Evolutionary conservation across 2,113 vertebrate species (phyloP).

Genomic region (Electrona antarctica): DNA sequence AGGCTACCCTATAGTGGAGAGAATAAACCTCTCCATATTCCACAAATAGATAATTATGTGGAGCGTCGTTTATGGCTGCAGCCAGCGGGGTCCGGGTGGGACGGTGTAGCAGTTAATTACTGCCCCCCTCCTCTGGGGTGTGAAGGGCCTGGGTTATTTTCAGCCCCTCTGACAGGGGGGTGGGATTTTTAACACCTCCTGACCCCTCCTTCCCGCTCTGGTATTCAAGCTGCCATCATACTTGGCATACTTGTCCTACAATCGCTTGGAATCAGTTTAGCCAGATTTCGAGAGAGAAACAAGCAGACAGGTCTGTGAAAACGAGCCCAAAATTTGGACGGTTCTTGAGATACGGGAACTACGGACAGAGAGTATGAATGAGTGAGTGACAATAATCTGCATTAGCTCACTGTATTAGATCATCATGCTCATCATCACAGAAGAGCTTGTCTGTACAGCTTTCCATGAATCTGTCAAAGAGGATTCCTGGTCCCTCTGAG

Average conservation of each 20-base stretch:
- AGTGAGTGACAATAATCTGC: too few relatives aligned
- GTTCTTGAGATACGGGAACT: too few relatives aligned
- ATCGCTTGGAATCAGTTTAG: constrained; percentile 25
- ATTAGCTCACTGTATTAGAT: too few relatives aligned
- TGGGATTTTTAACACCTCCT: constrained; percentile 46
- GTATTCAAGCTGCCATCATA: constrained; percentile 46
- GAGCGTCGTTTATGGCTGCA: not conserved
- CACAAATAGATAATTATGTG: constrained; percentile 36
- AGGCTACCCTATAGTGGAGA: too few relatives aligned
- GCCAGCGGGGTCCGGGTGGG: constrained; percentile 19
- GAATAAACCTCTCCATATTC: constrained; percentile 14
- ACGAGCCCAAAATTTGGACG: too few relatives aligned
- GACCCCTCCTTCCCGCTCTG: constrained; percentile 29
- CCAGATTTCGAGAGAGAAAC: not conserved
- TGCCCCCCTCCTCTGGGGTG: constrained; percentile 43
- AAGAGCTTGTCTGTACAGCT: too few relatives aligned
- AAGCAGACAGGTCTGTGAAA: not conserved
- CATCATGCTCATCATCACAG: too few relatives aligned
- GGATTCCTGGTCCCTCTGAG: too few relatives aligned
- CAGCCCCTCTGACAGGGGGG: constrained; percentile 23
- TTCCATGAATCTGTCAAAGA: too few relatives aligned
- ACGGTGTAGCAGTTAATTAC: constrained; percentile 39
- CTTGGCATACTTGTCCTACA: constrained; percentile 49
- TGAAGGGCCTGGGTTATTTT: constrained; percentile 47
- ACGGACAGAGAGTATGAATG: too few relatives aligned